Conservation (phyloP, 2,797 vertebrate genomes). For the Dicrostonyx torquatus region DNA sequence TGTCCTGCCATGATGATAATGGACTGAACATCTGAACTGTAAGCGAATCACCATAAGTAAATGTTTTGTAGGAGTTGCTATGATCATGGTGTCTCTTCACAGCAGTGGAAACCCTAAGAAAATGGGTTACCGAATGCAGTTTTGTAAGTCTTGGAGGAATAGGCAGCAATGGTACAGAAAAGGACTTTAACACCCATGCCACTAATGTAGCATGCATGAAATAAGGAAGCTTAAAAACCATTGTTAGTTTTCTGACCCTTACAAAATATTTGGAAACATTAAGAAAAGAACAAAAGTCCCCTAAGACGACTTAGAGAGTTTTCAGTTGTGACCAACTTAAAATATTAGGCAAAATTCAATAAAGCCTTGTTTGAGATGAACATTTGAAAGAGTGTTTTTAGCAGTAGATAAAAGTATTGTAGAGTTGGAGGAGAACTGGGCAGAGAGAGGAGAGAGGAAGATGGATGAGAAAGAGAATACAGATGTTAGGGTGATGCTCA, state of each 20-base stretch:
- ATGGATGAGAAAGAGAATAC: background rate
- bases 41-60: background rate
- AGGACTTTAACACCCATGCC: background rate
- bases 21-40: background rate
- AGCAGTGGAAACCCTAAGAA: background rate
- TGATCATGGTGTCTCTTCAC: background rate
- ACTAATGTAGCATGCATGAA: slow-evolving; percentile 45
- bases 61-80: background rate
- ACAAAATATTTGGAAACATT: slow-evolving; percentile 47
- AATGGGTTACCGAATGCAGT: slow-evolving; percentile 45
- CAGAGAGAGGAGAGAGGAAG: rapidly evolving
- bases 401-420: background rate
- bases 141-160: slow-evolving; percentile 54
- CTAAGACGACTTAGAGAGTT: background rate
- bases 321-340: slow-evolving; percentile 23
- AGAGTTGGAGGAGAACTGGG: background rate
- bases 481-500: background rate
- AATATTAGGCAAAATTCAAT: background rate
- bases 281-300: background rate
- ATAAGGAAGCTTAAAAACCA: slow-evolving; percentile 34
- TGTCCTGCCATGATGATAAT: background rate
- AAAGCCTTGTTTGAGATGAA: background rate
- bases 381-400: background rate
- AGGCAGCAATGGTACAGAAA: slow-evolving; percentile 13
- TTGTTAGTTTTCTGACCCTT: background rate